phyloP scores from a whole-genome alignment of 2,113 vertebrate genomes.

The Sitta europaea region DNA sequence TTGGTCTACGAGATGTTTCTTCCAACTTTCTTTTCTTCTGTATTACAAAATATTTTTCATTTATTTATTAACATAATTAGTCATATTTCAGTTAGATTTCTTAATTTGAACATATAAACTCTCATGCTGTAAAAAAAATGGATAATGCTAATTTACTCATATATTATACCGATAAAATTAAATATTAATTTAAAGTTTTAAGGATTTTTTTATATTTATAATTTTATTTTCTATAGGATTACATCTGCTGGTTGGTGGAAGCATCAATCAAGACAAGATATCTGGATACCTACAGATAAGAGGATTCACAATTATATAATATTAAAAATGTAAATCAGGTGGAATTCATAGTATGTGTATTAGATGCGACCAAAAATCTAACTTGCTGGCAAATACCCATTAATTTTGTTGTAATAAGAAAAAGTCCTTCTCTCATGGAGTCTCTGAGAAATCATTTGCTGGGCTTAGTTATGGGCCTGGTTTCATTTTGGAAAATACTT shows the following conservation, averaged over 20 bases:
- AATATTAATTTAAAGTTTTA: neutral
- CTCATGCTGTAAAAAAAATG: fast-evolving
- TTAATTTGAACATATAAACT: neutral
- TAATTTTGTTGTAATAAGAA: neutral
- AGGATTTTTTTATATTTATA: neutral
- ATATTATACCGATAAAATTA: too few species aligned
- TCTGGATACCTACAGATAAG: neutral
- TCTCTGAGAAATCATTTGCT: neutral
- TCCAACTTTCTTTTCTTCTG: neutral
- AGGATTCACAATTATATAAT: neutral
- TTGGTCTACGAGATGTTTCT: neutral
- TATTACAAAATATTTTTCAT: neutral
- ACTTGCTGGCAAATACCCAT: neutral
- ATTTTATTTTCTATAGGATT: neutral
- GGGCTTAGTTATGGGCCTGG: neutral
- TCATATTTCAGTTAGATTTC: neutral
- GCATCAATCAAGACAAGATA: neutral
- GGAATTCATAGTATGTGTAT: neutral
- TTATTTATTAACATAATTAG: neutral
- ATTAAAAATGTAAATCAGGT: neutral
- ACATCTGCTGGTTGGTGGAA: neutral
- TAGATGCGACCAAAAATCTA: neutral
- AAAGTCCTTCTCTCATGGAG: neutral
- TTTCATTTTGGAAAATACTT: neutral
- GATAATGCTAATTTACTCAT: neutral